A percentile compares a stretch with the other conserved stretches of the same genome.
Conservation (phyloP, 2,888 invertebrate species). For the Mantis religiosa region DNA sequence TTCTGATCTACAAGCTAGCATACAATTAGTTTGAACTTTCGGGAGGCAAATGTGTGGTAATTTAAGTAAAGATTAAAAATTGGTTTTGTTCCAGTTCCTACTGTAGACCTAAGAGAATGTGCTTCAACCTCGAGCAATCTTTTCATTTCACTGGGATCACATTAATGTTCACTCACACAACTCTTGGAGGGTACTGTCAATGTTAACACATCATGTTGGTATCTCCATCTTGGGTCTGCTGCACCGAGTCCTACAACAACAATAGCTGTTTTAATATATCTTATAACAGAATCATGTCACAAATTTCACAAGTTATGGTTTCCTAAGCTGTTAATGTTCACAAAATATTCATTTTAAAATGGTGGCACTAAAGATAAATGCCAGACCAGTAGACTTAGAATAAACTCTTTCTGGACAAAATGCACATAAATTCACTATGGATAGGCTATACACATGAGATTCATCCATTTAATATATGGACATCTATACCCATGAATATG, state of each 20-base stretch:
- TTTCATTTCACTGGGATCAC: not conserved
- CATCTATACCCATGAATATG: no score
- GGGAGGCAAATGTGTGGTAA: not conserved
- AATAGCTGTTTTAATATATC: not conserved
- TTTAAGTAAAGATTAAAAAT: constrained; percentile 2
- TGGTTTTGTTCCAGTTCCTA: not conserved
- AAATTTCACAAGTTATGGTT: no score
- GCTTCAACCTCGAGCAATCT: not conserved
- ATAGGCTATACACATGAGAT: no score
- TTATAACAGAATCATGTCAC: no score
- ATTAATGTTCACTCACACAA: constrained; percentile 4
- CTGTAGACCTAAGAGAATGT: not conserved
- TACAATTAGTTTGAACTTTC: not conserved
- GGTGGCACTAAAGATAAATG: no score
- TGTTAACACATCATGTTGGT: constrained; percentile 33
- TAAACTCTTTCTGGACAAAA: no score
- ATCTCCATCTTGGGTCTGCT: constrained; percentile 31
- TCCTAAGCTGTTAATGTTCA: not conserved
- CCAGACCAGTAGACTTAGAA: no score
- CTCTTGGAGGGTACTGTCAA: not conserved
- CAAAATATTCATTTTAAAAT: not conserved
- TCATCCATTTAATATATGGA: no score
- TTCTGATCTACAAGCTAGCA: not conserved
- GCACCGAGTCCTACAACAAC: constrained; percentile 31
- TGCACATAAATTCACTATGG: no score